Percentiles rank a stretch among this genome's conserved stretches.
Evolutionary conservation across 2,888 invertebrate species (phyloP).

Genomic region (Boloria selene): DNA sequence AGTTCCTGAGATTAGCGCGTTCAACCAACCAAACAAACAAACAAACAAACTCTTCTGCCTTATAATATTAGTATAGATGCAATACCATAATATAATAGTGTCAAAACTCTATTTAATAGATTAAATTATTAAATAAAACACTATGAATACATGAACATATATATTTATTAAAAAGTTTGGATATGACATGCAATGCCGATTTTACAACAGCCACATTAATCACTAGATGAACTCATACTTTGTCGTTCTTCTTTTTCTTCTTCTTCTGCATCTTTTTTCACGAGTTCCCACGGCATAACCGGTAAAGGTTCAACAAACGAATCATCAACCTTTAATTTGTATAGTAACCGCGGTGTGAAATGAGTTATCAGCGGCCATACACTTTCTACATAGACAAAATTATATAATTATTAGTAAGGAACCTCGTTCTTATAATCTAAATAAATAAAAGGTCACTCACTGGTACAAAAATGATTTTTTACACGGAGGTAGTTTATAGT

Average conservation of each 20-base stretch:
- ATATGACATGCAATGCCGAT: not conserved
- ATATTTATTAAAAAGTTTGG: not conserved
- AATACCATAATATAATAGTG: too few species aligned
- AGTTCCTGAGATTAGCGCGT: too few species aligned
- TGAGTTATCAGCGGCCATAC: conserved; percentile 74
- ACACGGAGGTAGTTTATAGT: too few species aligned
- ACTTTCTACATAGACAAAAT: conserved; percentile 50
- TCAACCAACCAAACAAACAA: too few species aligned
- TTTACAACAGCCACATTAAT: conserved; percentile 45
- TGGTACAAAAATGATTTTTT: too few species aligned
- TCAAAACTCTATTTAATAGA: too few species aligned
- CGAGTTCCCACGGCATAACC: conserved; percentile 74
- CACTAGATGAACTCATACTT: conserved; percentile 58
- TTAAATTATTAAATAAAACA: not conserved
- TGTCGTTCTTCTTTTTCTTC: conserved; percentile 50
- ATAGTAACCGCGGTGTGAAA: conserved; percentile 67
- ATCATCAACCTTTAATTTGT: conserved; percentile 72
- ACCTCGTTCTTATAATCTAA: too few species aligned
- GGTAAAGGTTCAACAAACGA: conserved; percentile 74
- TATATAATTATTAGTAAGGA: too few species aligned
- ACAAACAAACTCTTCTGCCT: too few species aligned
- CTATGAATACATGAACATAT: not conserved
- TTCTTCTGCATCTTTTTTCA: conserved; percentile 59
- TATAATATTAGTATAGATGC: too few species aligned
- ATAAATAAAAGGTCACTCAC: too few species aligned